Conservation (phyloP, 2,888 invertebrate species). For the Cyaniris semiargus region DNA sequence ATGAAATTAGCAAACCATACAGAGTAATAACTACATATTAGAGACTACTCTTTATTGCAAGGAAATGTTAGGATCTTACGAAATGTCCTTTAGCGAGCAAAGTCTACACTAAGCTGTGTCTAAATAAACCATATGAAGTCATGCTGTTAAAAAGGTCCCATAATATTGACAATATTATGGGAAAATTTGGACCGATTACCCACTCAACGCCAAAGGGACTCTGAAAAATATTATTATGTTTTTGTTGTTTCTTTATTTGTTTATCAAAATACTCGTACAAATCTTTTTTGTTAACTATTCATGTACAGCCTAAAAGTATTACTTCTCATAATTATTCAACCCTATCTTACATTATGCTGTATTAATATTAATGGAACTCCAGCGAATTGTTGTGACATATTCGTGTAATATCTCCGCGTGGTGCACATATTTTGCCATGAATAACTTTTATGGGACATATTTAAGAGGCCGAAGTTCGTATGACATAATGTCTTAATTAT, state of each 20-base stretch:
- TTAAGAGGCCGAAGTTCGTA: background rate
- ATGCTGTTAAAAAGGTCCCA: no score
- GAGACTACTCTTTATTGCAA: no score
- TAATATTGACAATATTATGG: no score
- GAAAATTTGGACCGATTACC: no score
- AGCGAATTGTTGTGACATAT: background rate
- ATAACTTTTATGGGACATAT: constrained; percentile 16
- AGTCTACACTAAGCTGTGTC: no score
- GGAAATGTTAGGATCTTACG: no score
- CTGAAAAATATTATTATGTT: background rate
- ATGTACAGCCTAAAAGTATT: constrained; percentile 12
- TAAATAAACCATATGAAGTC: no score
- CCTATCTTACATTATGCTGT: constrained; percentile 37
- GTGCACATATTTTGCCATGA: constrained; percentile 33
- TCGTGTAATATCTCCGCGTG: background rate
- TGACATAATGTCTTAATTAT: background rate
- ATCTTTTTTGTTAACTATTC: constrained; percentile 10
- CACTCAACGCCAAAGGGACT: no score
- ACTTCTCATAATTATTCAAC: constrained; percentile 12
- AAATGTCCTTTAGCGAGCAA: no score
- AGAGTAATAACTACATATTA: no score
- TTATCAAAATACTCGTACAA: background rate
- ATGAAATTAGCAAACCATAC: no score
- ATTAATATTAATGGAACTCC: constrained; percentile 51
- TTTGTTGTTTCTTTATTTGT: background rate